Percentiles rank a stretch among this genome's conserved stretches.
phyloP scores from a whole-genome alignment of 92 coral and sea anemone species.

The Epizoanthus fatuus region DNA sequence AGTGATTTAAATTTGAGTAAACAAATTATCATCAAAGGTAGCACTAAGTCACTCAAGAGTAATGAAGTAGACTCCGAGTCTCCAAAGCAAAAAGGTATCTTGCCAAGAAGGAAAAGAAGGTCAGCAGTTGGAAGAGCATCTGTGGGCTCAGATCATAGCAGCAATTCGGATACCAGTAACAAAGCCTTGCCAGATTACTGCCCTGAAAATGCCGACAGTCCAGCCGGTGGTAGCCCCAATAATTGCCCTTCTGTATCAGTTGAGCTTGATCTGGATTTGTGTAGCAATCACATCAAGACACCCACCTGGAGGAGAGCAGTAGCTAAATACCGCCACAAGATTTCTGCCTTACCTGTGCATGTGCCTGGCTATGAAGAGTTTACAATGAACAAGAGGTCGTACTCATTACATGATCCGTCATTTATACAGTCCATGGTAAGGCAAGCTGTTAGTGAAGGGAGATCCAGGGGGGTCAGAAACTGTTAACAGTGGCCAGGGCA shows the following conservation, averaged over 20 bases:
- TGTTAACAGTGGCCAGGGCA: too few species aligned
- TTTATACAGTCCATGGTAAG: not conserved
- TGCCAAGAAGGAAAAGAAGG: constrained; percentile 25
- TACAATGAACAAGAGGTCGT: constrained; percentile 73
- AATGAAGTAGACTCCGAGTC: not conserved
- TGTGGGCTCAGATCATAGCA: not conserved
- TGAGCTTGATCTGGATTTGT: constrained; percentile 19
- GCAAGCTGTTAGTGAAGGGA: not conserved
- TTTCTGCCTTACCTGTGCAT: constrained; percentile 59
- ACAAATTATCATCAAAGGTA: not conserved
- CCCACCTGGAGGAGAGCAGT: constrained; percentile 78
- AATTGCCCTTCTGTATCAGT: not conserved
- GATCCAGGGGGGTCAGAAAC: too few species aligned
- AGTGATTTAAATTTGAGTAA: not conserved
- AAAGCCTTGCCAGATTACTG: not conserved
- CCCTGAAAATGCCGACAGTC: not conserved
- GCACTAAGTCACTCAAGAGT: not conserved
- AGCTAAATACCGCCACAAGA: constrained; percentile 64
- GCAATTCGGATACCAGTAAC: not conserved
- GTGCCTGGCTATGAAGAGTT: constrained; percentile 90
- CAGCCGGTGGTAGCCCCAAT: too few species aligned
- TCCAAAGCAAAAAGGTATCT: constrained; percentile 5
- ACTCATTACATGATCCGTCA: not conserved
- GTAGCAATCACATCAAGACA: constrained; percentile 62
- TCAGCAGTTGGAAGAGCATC: not conserved